Evolutionary conservation across 92 coral and sea anemone species (phyloP), one percentile per base, ranked within the genome.

Genomic region (Heteractis magnifica): DNA sequence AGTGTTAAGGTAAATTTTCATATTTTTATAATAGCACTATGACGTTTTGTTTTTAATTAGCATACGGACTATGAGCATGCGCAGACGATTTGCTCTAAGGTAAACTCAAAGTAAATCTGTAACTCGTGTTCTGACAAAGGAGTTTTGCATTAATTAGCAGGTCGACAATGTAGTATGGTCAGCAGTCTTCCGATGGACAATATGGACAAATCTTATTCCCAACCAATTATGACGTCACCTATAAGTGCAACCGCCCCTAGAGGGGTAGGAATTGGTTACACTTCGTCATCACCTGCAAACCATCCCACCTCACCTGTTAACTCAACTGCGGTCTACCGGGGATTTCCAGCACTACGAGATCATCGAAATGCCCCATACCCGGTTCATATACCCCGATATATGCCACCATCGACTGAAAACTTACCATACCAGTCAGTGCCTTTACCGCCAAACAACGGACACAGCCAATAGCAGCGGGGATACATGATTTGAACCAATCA

Each of bases 231-330:
- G 80, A 77, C 92, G 71, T 89, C 92, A 71, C 81, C 90, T 23
- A 81, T 89, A 72, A 87, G 81, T 51, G 83, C 75, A 55, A 77
- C 81, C 49, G 80, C 78, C 87, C 87, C 90, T 48, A 86, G 87
- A 65, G 88, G 87, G 68, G 79, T 87, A 56, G 92, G 87, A 49
- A 68, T 89, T 50, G 86, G 83, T 72, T 85, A 89, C 49, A 86
- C 90, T 4, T 55, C 50, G 60, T 23, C 83, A 44, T 89, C 92
- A 52, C 90, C 92, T 5, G 86, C 77, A 75, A 84, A 77, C 51
- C 92, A 89, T 75, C 92, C 92, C 10, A 89, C 92, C 4, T 89
- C 92, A 23, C 92, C 92, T 52, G 90, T 87, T 23, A 83, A 81
- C 62, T 79, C 90, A 21, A 82, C 92, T 0, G 75, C 92, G 16